Conservation (phyloP, 2,888 invertebrate species). For the Protophormia terraenovae region DNA sequence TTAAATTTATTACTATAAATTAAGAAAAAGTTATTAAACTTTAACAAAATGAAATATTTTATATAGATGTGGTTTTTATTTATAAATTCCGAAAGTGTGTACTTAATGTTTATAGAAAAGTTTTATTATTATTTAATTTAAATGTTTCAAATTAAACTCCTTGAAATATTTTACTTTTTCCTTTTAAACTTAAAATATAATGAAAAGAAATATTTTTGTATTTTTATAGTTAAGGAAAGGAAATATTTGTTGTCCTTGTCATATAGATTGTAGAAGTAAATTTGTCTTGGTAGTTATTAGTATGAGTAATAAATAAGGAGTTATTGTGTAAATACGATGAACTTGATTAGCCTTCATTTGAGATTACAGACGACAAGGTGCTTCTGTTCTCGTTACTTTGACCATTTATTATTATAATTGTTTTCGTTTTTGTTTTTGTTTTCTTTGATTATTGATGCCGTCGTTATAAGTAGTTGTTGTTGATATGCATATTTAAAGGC, state of each 20-base stretch:
- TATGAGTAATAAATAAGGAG: neutral
- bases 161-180: neutral
- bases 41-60: neutral
- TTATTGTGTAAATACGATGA: conserved; percentile 21
- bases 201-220: too few species aligned
- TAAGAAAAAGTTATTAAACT: neutral
- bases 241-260: too few species aligned
- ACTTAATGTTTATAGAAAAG: neutral
- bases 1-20: neutral
- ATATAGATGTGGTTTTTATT: neutral
- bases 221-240: too few species aligned
- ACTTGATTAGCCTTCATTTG: conserved; percentile 52
- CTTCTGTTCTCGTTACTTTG: conserved; percentile 26
- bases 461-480: too few species aligned
- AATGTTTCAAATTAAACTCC: neutral
- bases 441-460: neutral
- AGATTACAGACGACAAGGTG: conserved; percentile 49
- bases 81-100: neutral
- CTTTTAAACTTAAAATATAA: too few species aligned
- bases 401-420: conserved; percentile 28
- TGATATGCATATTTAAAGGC: conserved; percentile 15
- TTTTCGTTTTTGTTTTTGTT: conserved; percentile 10
- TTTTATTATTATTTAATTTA: neutral
- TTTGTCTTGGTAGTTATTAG: too few species aligned
- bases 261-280: too few species aligned